Base-by-base conservation (phyloP, 2,888 invertebrate genomes). In the Parapristionchus giblindavisi region DNA sequence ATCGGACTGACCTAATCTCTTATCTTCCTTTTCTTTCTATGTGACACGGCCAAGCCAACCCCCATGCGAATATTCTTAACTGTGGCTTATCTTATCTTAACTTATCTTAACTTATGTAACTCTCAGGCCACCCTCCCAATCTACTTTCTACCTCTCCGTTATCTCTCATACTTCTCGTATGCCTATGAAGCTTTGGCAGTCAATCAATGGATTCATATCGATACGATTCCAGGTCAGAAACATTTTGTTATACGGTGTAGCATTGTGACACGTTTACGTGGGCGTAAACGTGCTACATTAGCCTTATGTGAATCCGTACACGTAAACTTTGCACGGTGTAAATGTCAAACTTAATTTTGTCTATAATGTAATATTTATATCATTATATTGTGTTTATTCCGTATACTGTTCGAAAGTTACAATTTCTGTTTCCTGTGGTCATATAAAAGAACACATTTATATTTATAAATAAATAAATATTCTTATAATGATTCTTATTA, bases 91-190 rank as follows among this genome's bases (percentile, higher is more conserved):
- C 11, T 11, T 48, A 48, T 48, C 21, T 11, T 14, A 48, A 11
- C 21, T 48, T 54, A 54, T 6, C 14, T 54, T 6, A 14, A 54
- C 24, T 6, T n/a, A 14, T 54, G 2, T 1, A 3, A 8, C 95
- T 95, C 96, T 88, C 92, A 93, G 32, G 93, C 92, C 34, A 85
- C 87, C 8, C 81, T 89, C 1, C 89, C 89, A 5, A 78, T 79
- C n/a, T 89, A 88, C 78, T 88, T 89, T 75, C 61, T 85, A n/a
- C 89, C 89, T 79, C 76, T 89, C 52, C 84, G 88, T 65, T 89
- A 89, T 77, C 60, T 89, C 32, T 89, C 89, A 27, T 89, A 89
- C 86, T 88, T 89, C 78, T 85, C 87, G 68, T 89, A 89, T 78
- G 83, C 86, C 17, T 89, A 88, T 79, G 89, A 89, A 77, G 84